Evolutionary conservation across 2,113 vertebrate species (phyloP).

Genomic region (Vulpes lagopus): DNA sequence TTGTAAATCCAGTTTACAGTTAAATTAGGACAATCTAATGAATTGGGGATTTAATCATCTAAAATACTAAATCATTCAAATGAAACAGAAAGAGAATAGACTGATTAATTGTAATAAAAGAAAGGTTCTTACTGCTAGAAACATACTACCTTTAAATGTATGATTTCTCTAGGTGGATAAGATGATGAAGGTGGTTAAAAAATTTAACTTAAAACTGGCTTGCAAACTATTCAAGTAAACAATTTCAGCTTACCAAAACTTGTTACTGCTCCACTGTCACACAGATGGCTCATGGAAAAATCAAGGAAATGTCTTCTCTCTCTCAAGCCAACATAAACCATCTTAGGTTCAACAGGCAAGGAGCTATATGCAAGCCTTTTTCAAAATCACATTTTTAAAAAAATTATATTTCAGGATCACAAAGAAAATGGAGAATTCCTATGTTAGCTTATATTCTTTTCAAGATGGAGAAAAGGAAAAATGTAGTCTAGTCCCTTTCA

Average conservation of each 20-base stretch:
- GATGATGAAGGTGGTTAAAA: neutral
- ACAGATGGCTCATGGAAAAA: slow-evolving; percentile 30
- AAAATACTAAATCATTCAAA: neutral
- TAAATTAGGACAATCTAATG: neutral
- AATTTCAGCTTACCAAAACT: neutral
- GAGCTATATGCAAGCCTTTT: slow-evolving; percentile 8
- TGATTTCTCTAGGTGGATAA: neutral
- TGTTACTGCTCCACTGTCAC: neutral
- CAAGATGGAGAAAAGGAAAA: slow-evolving; percentile 6
- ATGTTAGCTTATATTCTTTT: slow-evolving; percentile 57
- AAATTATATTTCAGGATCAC: slow-evolving; percentile 54
- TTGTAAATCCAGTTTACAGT: slow-evolving; percentile 16
- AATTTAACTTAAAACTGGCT: neutral
- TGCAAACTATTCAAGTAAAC: neutral
- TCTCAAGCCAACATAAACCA: neutral
- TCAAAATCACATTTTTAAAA: slow-evolving; percentile 48
- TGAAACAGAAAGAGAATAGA: neutral
- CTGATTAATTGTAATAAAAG: neutral
- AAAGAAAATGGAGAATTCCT: slow-evolving; percentile 38
- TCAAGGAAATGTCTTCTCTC: slow-evolving; percentile 12
- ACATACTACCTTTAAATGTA: neutral
- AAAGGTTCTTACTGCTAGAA: neutral
- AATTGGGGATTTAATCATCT: neutral
- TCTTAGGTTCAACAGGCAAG: neutral
- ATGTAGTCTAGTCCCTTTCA: neutral